Percentiles rank a stretch among this genome's conserved stretches.
Conservation (phyloP, 2,797 vertebrate genomes). For the Aeoliscus strigatus region DNA sequence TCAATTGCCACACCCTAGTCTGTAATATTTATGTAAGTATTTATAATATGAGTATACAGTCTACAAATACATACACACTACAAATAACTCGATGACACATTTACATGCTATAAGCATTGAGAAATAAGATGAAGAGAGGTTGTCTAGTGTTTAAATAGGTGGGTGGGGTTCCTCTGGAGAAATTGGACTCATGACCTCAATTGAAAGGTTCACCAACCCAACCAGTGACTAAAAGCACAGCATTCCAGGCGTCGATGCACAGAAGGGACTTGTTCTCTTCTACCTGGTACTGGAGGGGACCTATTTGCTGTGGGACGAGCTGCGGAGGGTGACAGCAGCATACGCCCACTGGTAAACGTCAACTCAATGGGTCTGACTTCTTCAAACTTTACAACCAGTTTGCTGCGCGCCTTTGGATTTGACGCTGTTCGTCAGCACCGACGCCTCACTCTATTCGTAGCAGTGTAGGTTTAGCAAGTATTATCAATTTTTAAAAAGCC, state of each 20-base stretch:
- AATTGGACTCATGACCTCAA: not conserved
- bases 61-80: slow-evolving; percentile 1
- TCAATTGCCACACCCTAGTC: not conserved
- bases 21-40: not conserved
- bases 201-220: not conserved
- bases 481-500: too few species aligned
- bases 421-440: not conserved
- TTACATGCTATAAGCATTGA: too few species aligned
- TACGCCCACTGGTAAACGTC: not conserved
- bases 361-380: not conserved
- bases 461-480: too few species aligned
- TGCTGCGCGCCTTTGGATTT: not conserved
- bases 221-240: slow-evolving; percentile 1
- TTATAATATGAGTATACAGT: not conserved
- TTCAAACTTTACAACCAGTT: not conserved
- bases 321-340: not conserved
- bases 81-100: too few species aligned
- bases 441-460: not conserved
- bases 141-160: not conserved
- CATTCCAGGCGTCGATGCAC: not conserved
- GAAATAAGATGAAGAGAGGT: not conserved
- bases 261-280: too few species aligned
- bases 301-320: not conserved
- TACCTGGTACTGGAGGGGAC: not conserved
- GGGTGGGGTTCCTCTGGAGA: not conserved